Conservation (phyloP, 2,113 vertebrate genomes). For the Xenus cinereus region DNA sequence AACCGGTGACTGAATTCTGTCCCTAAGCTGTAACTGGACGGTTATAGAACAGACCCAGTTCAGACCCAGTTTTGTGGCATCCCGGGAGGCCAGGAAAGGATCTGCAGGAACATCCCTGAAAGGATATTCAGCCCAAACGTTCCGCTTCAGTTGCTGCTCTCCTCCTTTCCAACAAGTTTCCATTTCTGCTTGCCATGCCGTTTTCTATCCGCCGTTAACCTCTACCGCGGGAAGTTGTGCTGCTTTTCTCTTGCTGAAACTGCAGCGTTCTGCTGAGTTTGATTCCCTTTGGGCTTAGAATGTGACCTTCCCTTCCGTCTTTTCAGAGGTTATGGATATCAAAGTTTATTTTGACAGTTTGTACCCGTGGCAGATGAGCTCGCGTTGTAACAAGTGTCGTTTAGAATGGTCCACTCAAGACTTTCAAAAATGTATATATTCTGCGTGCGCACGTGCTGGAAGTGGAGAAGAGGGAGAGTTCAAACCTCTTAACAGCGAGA, state of each 20-base stretch:
- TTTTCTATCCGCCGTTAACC: neutral
- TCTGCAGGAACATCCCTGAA: neutral
- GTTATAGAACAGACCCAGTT: neutral
- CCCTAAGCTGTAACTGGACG: rapidly evolving
- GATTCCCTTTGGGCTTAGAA: neutral
- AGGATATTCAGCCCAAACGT: neutral
- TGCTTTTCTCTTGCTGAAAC: neutral
- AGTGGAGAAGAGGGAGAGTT: neutral
- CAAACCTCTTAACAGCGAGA: neutral
- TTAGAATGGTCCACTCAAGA: neutral
- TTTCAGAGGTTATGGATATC: neutral
- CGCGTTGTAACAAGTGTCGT: neutral
- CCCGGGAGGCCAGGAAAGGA: no score
- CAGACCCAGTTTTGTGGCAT: neutral
- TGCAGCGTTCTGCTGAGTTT: neutral
- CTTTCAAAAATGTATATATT: rapidly evolving
- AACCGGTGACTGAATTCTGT: neutral
- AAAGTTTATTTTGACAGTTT: neutral
- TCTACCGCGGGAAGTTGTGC: neutral
- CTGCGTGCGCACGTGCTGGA: neutral
- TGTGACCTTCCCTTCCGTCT: neutral
- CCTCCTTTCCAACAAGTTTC: neutral
- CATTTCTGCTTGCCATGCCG: neutral
- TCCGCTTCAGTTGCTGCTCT: neutral
- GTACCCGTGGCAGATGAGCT: neutral